Percentiles rank a stretch among this genome's conserved stretches.
Conservation (phyloP, 30 jellyfish, hydroid and myxozoan genomes). For the Pelagia noctiluca region DNA sequence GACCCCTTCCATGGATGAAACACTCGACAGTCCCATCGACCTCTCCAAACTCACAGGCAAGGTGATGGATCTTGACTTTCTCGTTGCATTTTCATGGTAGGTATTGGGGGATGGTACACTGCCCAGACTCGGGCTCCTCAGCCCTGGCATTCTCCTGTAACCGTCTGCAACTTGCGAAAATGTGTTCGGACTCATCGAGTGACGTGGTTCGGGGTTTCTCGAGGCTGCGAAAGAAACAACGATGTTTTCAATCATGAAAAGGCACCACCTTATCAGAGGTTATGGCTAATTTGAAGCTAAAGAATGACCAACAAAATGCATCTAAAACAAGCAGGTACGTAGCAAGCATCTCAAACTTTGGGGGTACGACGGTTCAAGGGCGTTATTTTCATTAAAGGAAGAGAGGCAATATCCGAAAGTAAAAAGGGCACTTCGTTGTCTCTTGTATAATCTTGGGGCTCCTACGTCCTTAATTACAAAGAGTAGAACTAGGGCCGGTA, state of each 20-base stretch:
- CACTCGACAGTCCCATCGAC: constrained; percentile 58
- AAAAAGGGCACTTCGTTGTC: too few relatives aligned
- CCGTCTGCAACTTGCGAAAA: constrained; percentile 49
- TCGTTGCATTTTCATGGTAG: constrained; percentile 40
- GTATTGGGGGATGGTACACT: constrained; percentile 48
- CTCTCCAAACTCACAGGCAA: constrained; percentile 72
- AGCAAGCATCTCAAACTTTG: not conserved
- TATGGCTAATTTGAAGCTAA: not conserved
- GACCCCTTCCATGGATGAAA: constrained; percentile 77
- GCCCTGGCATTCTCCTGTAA: constrained; percentile 45
- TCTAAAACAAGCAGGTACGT: not conserved
- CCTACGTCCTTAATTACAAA: too few relatives aligned
- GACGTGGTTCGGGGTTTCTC: constrained; percentile 67
- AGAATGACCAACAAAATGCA: not conserved
- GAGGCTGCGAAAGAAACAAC: constrained; percentile 31
- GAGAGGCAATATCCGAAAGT: not conserved
- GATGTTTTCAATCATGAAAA: too few relatives aligned
- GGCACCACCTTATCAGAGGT: not conserved
- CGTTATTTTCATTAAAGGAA: not conserved
- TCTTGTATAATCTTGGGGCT: too few relatives aligned
- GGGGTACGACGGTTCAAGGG: not conserved
- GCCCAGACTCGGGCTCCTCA: constrained; percentile 65
- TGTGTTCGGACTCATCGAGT: constrained; percentile 26
- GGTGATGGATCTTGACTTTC: constrained; percentile 65
- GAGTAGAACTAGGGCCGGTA: too few relatives aligned